These are phyloP conservation scores for Drosophila pruinosa DNA, from an alignment of 1,140 invertebrate genomes.

Conservation along the genomic window DNA sequence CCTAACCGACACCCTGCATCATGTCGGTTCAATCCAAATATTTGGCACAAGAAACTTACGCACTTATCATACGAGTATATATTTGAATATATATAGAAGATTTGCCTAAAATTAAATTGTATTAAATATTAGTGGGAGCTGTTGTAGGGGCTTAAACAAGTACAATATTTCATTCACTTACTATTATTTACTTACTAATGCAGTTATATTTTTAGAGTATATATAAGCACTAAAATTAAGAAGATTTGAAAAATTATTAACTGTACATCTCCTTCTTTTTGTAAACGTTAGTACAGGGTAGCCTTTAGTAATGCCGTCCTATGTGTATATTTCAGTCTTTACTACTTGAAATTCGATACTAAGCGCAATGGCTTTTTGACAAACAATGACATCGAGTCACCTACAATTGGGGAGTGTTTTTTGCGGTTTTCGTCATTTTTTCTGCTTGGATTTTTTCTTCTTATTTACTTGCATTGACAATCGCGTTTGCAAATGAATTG, in stretches of 20 bases:
- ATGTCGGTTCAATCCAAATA: conserved; percentile 11
- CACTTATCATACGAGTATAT: background rate
- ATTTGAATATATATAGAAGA: too few relatives aligned
- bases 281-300: background rate
- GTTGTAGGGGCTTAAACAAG: too few relatives aligned
- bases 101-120: too few relatives aligned
- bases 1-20: conserved; percentile 14
- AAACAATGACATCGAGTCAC: conserved; percentile 76
- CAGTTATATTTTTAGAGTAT: too few relatives aligned
- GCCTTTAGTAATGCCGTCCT: background rate
- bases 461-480: conserved; percentile 38
- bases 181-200: too few relatives aligned
- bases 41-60: conserved; percentile 16
- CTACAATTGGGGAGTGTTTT: conserved; percentile 45
- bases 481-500: conserved; percentile 79
- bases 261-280: too few relatives aligned
- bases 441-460: conserved; percentile 25
- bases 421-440: conserved; percentile 24
- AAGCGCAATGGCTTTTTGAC: conserved; percentile 76
- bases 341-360: conserved; percentile 63
- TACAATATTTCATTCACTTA: too few relatives aligned
- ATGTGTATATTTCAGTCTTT: conserved; percentile 16
- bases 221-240: too few relatives aligned
- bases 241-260: too few relatives aligned
- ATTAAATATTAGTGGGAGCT: too few relatives aligned